A percentile compares a stretch with the other conserved stretches of the same genome.
These are phyloP conservation scores for Danionella cerebrum DNA, from an alignment of 2,113 vertebrate species.

Conservation along the genomic window DNA sequence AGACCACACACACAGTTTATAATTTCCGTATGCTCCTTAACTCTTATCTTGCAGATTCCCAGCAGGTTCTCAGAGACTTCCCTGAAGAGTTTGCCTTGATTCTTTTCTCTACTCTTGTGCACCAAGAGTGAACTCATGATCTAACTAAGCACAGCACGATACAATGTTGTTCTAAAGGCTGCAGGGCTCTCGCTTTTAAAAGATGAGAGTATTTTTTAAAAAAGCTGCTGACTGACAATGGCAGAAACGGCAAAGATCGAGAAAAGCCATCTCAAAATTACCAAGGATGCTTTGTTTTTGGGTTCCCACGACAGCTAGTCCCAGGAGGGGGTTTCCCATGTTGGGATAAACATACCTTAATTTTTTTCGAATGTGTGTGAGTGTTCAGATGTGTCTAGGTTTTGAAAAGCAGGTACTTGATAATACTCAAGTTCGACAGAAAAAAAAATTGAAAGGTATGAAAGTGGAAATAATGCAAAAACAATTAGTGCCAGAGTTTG, in stretches of 20 bases:
- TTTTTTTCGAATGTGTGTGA: too few species aligned
- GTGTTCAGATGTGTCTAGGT: not conserved
- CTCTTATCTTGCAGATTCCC: too few species aligned
- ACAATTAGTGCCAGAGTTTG: not conserved
- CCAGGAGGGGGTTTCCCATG: conserved; percentile 22
- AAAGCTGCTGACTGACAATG: not conserved
- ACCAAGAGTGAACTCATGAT: not conserved
- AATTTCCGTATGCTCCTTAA: too few species aligned
- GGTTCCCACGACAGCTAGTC: conserved; percentile 1
- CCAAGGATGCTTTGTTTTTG: not conserved
- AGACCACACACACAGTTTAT: too few species aligned
- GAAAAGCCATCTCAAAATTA: not conserved
- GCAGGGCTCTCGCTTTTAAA: not conserved
- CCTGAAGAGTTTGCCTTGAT: too few species aligned
- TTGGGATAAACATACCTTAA: not conserved
- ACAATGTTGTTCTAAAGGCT: not conserved
- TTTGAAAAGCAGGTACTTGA: too few species aligned
- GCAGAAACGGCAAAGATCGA: not conserved
- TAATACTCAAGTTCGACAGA: too few species aligned
- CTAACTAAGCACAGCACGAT: not conserved
- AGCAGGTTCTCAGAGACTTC: too few species aligned
- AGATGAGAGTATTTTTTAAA: too few species aligned
- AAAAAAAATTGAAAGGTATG: too few species aligned
- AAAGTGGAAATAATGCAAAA: too few species aligned
- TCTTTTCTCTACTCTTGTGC: not conserved